phyloP scores from a whole-genome alignment of 53 echinoderm and acorn worm species.

The Henricia sp. region DNA sequence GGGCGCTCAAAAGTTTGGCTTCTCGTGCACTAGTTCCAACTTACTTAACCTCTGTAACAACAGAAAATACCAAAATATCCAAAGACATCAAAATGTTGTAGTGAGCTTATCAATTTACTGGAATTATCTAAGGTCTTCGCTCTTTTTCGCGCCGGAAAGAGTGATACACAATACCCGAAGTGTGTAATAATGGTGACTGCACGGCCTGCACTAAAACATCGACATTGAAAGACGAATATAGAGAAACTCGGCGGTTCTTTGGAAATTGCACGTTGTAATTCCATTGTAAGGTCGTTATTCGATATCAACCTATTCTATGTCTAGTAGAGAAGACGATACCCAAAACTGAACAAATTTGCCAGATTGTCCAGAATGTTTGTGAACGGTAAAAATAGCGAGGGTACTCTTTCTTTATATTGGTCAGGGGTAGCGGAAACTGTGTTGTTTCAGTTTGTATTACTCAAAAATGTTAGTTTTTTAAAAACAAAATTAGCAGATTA shows the following conservation, averaged over 20 bases:
- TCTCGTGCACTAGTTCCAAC: too few species aligned
- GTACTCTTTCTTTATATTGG: background rate
- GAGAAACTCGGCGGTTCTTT: background rate
- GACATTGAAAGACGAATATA: background rate
- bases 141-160: slow-evolving; percentile 12
- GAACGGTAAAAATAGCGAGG: background rate
- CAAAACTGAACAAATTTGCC: slow-evolving; percentile 34
- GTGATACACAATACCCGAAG: slow-evolving; percentile 1
- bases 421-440: background rate
- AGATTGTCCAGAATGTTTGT: slow-evolving; percentile 37
- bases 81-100: too few species aligned
- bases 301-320: background rate
- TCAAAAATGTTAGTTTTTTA: too few species aligned
- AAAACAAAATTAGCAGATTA: too few species aligned
- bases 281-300: slow-evolving; percentile 23
- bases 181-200: background rate
- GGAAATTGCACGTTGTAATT: slow-evolving; percentile 1
- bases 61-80: too few species aligned
- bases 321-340: slow-evolving; percentile 14
- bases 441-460: too few species aligned
- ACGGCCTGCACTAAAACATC: background rate
- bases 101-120: too few species aligned
- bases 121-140: slow-evolving; percentile 38
- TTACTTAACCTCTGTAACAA: too few species aligned
- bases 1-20: too few species aligned